phyloP scores from a whole-genome alignment of 1,140 invertebrate species.

The Calephelis virginiensis region DNA sequence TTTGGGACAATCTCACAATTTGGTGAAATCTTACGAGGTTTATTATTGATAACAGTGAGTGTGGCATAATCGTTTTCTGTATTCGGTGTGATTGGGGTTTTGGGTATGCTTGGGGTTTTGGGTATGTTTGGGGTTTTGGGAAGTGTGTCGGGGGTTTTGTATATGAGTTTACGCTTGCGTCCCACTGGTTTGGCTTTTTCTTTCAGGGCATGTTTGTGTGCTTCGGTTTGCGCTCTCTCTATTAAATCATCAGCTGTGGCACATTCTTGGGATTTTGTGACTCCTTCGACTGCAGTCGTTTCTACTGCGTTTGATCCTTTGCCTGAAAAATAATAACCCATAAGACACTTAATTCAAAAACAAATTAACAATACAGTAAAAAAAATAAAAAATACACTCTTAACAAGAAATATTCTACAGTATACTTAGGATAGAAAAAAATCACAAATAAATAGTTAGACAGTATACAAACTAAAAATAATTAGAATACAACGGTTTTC shows the following conservation, averaged over 20 bases:
- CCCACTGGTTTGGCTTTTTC: conserved; percentile 18
- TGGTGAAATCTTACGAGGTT: conserved; percentile 22
- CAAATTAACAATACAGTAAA: not conserved
- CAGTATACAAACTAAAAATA: no score
- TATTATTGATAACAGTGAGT: conserved; percentile 8
- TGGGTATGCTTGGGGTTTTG: conserved; percentile 2
- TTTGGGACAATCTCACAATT: conserved; percentile 5
- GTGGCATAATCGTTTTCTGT: conserved; percentile 9
- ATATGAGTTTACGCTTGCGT: conserved; percentile 1
- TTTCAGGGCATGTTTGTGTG: not conserved
- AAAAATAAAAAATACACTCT: not conserved
- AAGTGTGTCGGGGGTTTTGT: no score
- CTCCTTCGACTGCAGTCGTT: conserved; percentile 31
- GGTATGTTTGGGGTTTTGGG: not conserved
- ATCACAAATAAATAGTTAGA: no score
- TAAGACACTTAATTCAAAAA: not conserved
- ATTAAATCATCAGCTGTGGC: conserved; percentile 52
- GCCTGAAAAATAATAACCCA: conserved; percentile 33
- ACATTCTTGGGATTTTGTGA: conserved; percentile 15
- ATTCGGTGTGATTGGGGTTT: not conserved
- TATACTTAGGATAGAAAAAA: no score
- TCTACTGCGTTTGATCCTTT: conserved; percentile 42
- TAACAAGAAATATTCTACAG: no score
- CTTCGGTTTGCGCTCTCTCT: conserved; percentile 28
- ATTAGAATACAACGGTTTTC: no score